Base-by-base conservation (phyloP, 2,113 vertebrate species). In the Menura novaehollandiae region DNA sequence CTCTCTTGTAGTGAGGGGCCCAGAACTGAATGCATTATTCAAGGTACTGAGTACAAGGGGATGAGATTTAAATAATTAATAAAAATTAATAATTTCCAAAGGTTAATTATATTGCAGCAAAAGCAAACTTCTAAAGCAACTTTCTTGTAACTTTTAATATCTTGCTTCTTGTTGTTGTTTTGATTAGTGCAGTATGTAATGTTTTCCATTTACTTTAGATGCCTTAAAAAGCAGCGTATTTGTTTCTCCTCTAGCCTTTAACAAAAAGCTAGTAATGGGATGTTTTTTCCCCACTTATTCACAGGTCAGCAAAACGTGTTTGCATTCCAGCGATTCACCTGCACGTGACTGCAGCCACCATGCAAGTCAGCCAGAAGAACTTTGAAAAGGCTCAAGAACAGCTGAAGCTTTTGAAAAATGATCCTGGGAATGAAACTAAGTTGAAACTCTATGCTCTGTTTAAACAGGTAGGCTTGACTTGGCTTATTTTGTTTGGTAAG, bases 371-470 rank as follows among this genome's bases (percentile, higher is more conserved):
- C 5, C 97, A 98, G 79, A 91, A 98, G 86, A 98, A 99, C 74
- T 99, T 99, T 68, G 98, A 99, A 82, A 95, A 97, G 52, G 99
- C 99, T 32, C 97, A 99, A 95, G 97, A 76, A 53, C 97, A 97
- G 32, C 85, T 99, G 76, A 98, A 98, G 30, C 95, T 96, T 20
- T 97, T 99, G 97, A 98, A 98, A 88, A 97, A 98, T 1, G 99
- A 99, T 66, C 99, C 99, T 17, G 99, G 99, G 30, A 99, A 99
- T 89, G 98, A 99, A 79, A 96, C 97, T 19, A 99, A 99, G 60
- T 97, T 99, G 74, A 98, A 98, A 92, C 98, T 99, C 79, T 99
- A 99, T 21, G 99, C 98, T 20, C 97, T 99, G 27, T 99, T 99
- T 96, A 99, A 99, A 96, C 99, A 99, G 99, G 99, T 99, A 93